Base-by-base conservation (phyloP, 2,888 invertebrate genomes). In the Drepanosiphum platanoidis region DNA sequence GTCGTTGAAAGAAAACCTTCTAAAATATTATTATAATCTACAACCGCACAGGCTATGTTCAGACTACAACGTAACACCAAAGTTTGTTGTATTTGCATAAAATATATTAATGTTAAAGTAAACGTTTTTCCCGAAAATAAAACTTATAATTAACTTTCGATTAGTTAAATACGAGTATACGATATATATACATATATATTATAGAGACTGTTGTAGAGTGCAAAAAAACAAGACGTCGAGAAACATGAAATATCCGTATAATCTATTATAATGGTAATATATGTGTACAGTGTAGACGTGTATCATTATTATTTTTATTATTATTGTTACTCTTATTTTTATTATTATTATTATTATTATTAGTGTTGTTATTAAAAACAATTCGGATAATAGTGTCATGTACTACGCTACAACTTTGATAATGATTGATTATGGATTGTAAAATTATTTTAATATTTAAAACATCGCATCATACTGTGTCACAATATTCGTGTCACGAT, bases 21-120 rank as follows among this genome's bases (percentile, higher is more conserved):
- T 13, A 1, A 74, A 74, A 22, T n/a, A n/a, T n/a, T n/a, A n/a
- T 74, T 74, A 46, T 32, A 74, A 74, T 18, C 52, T 42, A n/a
- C n/a, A n/a, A 42, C 42, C 42, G n/a, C 42, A 42, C 42, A 18
- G 30, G 8, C 30, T 18, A 13, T 42, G 27, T n/a, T n/a, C n/a
- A n/a, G n/a, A 74, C 30, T 64, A 64, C 64, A 64, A 3, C n/a
- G 32, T 18, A 66, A 66, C 32, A 32, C 15, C 4, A 42, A 46
- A 74, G 52, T 13, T 34, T 74, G 11, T 34, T 74, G 15, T 52
- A 34, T n/a, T 74, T 34, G 5, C 74, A n/a, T 34, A 52, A 34
- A 3, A 34, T 1, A n/a, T 22, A 34, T 46, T 32, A 34, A n/a
- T 13, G 7, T 66, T 32, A 15, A 32, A 4, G 66, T 32, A 32